Base-by-base conservation (phyloP, 1,140 invertebrate species). In the Helicoverpa zea region DNA sequence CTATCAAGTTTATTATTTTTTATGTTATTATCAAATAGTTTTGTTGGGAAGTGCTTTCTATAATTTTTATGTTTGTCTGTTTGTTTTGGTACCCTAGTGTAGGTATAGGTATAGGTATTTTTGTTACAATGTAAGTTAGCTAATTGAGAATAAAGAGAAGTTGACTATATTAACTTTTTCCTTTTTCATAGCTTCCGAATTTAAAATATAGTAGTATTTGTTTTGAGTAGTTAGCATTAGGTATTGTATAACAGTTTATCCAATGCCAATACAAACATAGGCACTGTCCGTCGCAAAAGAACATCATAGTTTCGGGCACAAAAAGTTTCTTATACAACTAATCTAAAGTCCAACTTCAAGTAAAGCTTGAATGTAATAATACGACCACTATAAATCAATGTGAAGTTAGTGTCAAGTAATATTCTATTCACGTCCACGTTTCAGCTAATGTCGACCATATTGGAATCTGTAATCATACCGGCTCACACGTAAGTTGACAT, bases 401-500 rank as follows among this genome's bases (percentile, higher is more conserved):
- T 54, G 49, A 29, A 30, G 18, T 12, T 49, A 72, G 18, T 52
- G 49, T 54, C 68, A 51, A 54, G 68, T 18, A 52, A 52, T 70
- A 23, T 70, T 70, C 66, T 30, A 52, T 52, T 14, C 47, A 52
- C 49, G 23, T 72, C 23, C 52, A 51, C 7, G 68, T 72, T 72
- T 72, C 49, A 72, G 68, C 75, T 56, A 77, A 49, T 66, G 61
- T 64, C 74, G 29, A 49, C 59, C 49, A 77, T 77, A 66, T 66
- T 64, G n/a, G 49, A 49, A 54, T 51, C 29, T 66, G 49, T 77
- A 77, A 77, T 77, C 75, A 63, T 76, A 16, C 59, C 80, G 56
- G 68, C 76, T 79, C 73, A 75, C 78, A 63, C 56, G 51, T 74
- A 78, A 81, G 35, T 80, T 86, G 88, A 89, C 88, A 84, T 81